Percentiles rank a stretch among this genome's conserved stretches.
Conservation (phyloP, 2,797 vertebrate genomes). For the Apogon hyalosoma region DNA sequence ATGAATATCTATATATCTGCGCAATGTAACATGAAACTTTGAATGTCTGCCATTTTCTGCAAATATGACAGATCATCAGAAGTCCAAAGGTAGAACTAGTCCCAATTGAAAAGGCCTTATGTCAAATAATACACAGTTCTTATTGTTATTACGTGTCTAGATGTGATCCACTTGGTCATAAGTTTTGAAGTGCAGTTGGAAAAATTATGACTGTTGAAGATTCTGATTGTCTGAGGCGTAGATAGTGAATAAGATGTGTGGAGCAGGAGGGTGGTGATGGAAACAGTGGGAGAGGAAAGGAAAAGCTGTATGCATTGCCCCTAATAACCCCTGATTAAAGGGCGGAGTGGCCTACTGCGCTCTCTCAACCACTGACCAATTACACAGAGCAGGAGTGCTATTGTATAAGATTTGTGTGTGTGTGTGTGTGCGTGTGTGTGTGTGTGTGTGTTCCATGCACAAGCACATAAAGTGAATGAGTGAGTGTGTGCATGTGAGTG, state of each 20-base stretch:
- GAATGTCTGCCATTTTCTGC: no score
- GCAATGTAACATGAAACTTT: no score
- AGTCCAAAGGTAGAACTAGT: neutral
- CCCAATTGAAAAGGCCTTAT: neutral
- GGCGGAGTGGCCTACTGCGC: constrained; percentile 70
- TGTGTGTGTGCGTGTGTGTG: constrained; percentile 39
- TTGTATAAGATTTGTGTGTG: constrained; percentile 61
- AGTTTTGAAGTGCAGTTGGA: neutral
- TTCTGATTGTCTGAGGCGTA: constrained; percentile 18
- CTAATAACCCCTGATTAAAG: constrained; percentile 85
- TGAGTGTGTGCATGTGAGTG: neutral
- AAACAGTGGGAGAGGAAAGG: constrained; percentile 56
- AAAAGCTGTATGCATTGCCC: constrained; percentile 69
- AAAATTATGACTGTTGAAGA: constrained; percentile 37
- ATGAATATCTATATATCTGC: no score
- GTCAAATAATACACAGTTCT: neutral
- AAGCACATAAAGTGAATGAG: neutral
- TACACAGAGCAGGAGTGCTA: constrained; percentile 68
- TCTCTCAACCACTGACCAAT: constrained; percentile 81
- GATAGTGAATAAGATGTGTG: constrained; percentile 27
- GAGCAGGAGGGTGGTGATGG: constrained; percentile 40
- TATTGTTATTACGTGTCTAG: neutral
- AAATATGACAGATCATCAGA: no score
- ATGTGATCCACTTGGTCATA: constrained; percentile 16
- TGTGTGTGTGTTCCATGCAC: constrained; percentile 25